Evolutionary conservation across 2,113 vertebrate genomes (phyloP).

Genomic region (Canis aureus): DNA sequence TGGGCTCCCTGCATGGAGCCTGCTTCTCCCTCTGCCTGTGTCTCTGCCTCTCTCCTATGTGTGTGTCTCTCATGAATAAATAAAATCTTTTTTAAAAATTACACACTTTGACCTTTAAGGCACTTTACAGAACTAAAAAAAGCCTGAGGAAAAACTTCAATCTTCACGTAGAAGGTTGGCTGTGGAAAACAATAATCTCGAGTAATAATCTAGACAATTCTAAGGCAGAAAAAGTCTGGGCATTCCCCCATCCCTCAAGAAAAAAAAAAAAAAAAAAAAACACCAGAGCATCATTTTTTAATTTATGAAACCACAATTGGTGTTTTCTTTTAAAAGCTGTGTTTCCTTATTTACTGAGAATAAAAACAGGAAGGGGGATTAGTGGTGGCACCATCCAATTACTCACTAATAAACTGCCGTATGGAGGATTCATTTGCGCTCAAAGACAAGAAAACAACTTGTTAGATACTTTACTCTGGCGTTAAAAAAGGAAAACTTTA

Average conservation of each 20-base stretch:
- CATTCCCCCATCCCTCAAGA: neutral
- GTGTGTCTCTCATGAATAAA: no score
- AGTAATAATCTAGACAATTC: neutral
- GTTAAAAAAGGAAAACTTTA: slow-evolving; percentile 69
- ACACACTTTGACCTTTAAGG: neutral
- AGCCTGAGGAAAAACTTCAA: neutral
- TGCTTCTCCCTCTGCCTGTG: no score
- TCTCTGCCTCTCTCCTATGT: no score
- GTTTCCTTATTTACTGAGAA: slow-evolving; percentile 18
- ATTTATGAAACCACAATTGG: neutral
- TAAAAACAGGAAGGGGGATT: neutral
- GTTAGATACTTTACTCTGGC: neutral
- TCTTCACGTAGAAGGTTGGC: neutral
- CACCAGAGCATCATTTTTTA: neutral
- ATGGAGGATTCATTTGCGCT: neutral
- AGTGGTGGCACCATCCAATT: neutral
- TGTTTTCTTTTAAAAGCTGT: neutral
- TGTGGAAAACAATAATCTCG: neutral
- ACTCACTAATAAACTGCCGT: neutral
- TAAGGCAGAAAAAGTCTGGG: neutral
- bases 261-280: neutral
- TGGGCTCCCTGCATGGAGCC: no score
- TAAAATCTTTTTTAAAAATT: neutral
- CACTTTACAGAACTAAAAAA: neutral
- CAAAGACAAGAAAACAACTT: neutral